Base-by-base conservation (phyloP, 2,888 invertebrate species). In the Neria commutata region DNA sequence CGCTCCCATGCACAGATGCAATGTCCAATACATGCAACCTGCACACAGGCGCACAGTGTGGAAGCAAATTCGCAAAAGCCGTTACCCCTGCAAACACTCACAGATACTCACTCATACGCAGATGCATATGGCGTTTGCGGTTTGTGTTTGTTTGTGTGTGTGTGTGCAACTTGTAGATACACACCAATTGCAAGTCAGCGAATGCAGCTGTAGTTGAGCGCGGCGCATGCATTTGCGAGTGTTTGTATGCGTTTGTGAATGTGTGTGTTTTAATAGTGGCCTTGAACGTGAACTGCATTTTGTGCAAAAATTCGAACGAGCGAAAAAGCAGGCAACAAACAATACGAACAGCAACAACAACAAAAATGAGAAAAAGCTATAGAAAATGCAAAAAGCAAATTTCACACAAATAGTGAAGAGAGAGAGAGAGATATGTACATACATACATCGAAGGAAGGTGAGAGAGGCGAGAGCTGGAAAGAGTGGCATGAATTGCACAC, bases 211-310 rank as follows among this genome's bases (percentile, higher is more conserved):
- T 29, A 29, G 29, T 8, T 6, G 11, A 6, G 6, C 11, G 11
- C 11, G 29, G 29, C 29, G 6, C 11, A 8, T 29, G 29, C 29
- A 37, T 37, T 11, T 46, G 24, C 34, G 16, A 29, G 14, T 57
- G 21, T 40, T 24, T 16, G 25, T 26, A 21, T 55, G 3, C 16
- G 8, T 37, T 11, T 50, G 46, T 46, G 50, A 24, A 49, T 40
- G 37, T 40, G 23, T 65, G 66, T 71, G 70, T 61, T 70, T 71
- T 68, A 67, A 67, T 67, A 58, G 62, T 75, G 79, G 73, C 80
- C 80, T 79, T 79, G 78, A 80, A 79, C 79, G 74, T 79, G 77
- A 79, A 80, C 77, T 79, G 79, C 80, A 79, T 77, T n/a, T 78
- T 73, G 71, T 62, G 65, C 62, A 63, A 57, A 54, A 62, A 33